Evolutionary conservation across 2,113 vertebrate genomes (phyloP).

Genomic region (Hoplias malabaricus): DNA sequence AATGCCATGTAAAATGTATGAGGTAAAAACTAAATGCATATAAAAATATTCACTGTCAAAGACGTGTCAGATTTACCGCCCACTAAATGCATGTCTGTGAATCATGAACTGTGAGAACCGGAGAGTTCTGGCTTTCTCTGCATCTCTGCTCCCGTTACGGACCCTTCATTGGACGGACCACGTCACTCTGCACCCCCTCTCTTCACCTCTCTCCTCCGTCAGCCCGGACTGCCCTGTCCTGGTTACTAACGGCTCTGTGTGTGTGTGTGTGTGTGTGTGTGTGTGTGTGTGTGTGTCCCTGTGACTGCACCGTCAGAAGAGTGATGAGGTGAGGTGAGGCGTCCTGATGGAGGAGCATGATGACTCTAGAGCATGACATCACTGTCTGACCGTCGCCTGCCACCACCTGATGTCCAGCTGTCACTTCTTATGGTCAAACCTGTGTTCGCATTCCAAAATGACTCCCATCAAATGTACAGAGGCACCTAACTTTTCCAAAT

Average conservation of each 20-base stretch:
- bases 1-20: no score
- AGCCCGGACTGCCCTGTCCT: slow-evolving; percentile 63
- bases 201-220: slow-evolving; percentile 34
- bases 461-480: neutral
- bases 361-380: neutral
- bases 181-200: neutral
- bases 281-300: slow-evolving; percentile 53
- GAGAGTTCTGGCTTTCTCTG: slow-evolving; percentile 15
- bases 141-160: slow-evolving; percentile 1
- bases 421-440: neutral
- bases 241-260: slow-evolving; percentile 63
- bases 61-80: neutral
- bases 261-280: slow-evolving; percentile 48
- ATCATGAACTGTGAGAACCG: slow-evolving; percentile 1
- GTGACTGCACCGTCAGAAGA: slow-evolving; percentile 50
- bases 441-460: neutral
- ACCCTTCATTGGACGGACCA: neutral
- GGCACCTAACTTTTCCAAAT: neutral
- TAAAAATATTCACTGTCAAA: neutral
- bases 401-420: neutral
- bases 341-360: slow-evolving; percentile 28
- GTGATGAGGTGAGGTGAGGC: slow-evolving; percentile 69
- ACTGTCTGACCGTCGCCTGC: slow-evolving; percentile 19
- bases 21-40: no score
- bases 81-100: neutral